Conservation (phyloP, 2,797 vertebrate genomes). For the Acestrorhynchus altus region DNA sequence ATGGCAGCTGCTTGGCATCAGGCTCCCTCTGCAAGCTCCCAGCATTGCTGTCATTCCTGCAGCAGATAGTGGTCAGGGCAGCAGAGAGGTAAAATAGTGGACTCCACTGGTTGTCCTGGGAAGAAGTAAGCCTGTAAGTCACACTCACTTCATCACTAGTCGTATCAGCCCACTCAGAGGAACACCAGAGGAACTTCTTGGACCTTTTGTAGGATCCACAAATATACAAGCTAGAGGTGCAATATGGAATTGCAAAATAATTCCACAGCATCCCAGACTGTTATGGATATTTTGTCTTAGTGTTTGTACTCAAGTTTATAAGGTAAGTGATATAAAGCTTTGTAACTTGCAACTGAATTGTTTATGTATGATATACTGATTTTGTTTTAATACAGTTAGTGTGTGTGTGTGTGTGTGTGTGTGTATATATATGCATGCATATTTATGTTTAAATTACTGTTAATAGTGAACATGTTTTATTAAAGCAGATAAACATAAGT, state of each 20-base stretch:
- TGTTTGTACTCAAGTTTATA: slow-evolving; percentile 35
- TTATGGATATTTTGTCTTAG: background rate
- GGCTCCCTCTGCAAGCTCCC: slow-evolving; percentile 70
- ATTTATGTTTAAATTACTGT: no score
- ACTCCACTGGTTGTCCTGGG: background rate
- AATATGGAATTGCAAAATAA: background rate
- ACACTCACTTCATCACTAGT: slow-evolving; percentile 15
- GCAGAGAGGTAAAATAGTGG: slow-evolving; percentile 64
- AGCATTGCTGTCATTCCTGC: slow-evolving; percentile 80
- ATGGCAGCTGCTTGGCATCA: slow-evolving; percentile 71
- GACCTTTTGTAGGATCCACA: background rate
- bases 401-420: no score
- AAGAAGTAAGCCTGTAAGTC: slow-evolving; percentile 29
- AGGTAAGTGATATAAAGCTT: slow-evolving; percentile 63
- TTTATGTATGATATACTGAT: no score
- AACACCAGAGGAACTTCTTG: slow-evolving; percentile 2
- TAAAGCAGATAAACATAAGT: no score
- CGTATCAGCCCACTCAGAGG: slow-evolving; percentile 16
- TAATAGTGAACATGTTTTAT: no score
- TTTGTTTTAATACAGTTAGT: background rate
- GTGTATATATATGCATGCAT: no score
- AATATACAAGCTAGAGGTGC: background rate
- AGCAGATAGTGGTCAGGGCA: slow-evolving; percentile 70
- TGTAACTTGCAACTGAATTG: background rate
- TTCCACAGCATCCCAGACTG: background rate